These are phyloP conservation scores for Phylloscopus trochiloides DNA, from an alignment of 2,113 vertebrate species.

Conservation along the genomic window DNA sequence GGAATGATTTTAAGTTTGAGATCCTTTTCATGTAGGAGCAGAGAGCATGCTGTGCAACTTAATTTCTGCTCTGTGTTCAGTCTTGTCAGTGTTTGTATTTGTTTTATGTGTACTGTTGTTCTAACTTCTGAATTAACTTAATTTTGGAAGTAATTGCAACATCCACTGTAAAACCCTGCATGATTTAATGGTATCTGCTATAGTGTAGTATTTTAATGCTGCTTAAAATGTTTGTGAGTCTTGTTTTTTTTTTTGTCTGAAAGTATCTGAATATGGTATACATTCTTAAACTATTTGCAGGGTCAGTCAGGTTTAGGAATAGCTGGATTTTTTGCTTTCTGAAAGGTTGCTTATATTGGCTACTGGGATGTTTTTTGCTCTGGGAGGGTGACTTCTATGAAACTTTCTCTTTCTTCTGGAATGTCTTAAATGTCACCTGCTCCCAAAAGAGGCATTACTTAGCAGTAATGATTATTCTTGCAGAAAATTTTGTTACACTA, in stretches of 20 bases:
- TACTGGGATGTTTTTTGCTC: neutral
- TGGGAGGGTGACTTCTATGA: neutral
- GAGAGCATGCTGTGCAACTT: neutral
- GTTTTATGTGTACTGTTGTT: neutral
- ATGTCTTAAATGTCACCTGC: neutral
- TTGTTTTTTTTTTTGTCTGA: neutral
- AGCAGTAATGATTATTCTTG: neutral
- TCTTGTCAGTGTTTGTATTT: neutral
- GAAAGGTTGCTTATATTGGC: neutral
- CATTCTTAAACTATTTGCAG: neutral
- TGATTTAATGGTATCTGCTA: neutral
- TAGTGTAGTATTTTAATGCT: neutral
- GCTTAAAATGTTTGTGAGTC: neutral
- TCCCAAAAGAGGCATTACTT: neutral
- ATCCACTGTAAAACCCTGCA: neutral
- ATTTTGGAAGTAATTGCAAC: neutral
- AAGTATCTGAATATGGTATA: neutral
- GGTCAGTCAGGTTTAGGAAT: neutral
- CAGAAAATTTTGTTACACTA: neutral
- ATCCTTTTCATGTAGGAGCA: neutral
- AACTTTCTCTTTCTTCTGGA: neutral
- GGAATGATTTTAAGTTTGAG: neutral
- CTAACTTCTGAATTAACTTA: neutral
- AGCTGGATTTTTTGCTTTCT: neutral
- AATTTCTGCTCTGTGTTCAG: neutral